A percentile compares a stretch with the other conserved stretches of the same genome.
Evolutionary conservation across 2,113 vertebrate species (phyloP).

Genomic region (Notarius lentiginosus): DNA sequence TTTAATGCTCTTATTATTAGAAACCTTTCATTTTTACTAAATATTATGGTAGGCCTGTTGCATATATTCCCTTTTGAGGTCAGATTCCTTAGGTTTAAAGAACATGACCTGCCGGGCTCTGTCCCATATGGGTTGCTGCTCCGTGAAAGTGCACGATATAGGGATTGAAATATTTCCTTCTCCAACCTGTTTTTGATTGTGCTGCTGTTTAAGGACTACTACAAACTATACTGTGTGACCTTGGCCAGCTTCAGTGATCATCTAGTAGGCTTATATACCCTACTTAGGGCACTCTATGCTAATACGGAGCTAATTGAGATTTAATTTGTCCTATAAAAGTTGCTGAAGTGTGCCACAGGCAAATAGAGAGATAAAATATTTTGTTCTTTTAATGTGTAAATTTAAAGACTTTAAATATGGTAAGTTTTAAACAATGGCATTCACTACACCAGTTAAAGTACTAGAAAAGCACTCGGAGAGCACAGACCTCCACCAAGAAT

Average conservation of each 20-base stretch:
- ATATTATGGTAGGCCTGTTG: not conserved
- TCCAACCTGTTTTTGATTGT: not conserved
- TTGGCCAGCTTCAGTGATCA: not conserved
- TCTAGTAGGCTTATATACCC: not conserved
- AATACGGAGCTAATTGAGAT: not conserved
- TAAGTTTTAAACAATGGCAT: not conserved
- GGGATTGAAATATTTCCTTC: not conserved
- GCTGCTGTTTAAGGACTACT: not conserved
- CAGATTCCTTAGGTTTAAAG: not conserved
- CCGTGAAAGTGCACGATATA: not conserved
- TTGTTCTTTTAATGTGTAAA: not conserved
- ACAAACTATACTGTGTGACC: not conserved
- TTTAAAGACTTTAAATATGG: not conserved
- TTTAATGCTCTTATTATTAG: not conserved
- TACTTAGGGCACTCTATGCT: not conserved
- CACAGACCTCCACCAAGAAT: too few species aligned
- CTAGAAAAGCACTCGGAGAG: too few species aligned
- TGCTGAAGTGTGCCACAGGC: not conserved
- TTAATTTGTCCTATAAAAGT: not conserved
- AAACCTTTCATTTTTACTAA: not conserved
- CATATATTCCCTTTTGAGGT: too few species aligned
- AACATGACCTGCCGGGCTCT: not conserved
- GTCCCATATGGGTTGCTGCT: not conserved
- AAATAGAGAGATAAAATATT: not conserved
- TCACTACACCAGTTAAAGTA: not conserved